These are phyloP conservation scores for Drosophila peninsularis DNA, from an alignment of 2,888 invertebrate genomes.

Conservation along the genomic window DNA sequence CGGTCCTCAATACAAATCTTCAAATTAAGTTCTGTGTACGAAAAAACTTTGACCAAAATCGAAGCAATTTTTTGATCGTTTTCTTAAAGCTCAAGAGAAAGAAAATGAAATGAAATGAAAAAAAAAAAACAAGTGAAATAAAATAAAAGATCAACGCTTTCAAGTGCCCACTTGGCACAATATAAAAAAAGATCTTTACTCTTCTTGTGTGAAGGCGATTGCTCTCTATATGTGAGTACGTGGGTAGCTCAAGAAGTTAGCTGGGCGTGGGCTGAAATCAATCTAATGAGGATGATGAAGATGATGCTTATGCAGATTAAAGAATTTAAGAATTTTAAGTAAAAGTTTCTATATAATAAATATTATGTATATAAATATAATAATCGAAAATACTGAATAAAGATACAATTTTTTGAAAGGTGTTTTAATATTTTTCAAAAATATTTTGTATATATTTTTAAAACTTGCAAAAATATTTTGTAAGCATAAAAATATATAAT, in stretches of 20 bases:
- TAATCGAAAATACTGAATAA: too few relatives aligned
- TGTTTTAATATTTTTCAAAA: too few relatives aligned
- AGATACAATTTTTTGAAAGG: too few relatives aligned
- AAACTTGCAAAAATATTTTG: too few relatives aligned
- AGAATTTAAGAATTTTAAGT: not conserved
- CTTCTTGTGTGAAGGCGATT: constrained; percentile 50
- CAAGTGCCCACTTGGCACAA: constrained; percentile 78
- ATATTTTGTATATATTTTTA: too few relatives aligned
- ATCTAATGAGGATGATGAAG: not conserved
- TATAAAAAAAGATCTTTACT: constrained; percentile 59
- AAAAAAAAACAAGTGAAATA: constrained; percentile 17
- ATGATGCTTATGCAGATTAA: not conserved
- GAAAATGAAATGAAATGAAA: constrained; percentile 54
- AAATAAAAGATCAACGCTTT: constrained; percentile 71
- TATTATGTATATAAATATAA: too few relatives aligned
- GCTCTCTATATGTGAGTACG: constrained; percentile 20
- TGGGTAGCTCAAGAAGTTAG: constrained; percentile 45
- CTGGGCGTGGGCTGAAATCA: constrained; percentile 8
- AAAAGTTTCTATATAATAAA: not conserved
- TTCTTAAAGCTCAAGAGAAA: too few relatives aligned
- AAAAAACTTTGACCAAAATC: constrained; percentile 72
- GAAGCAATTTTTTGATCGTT: constrained; percentile 66
- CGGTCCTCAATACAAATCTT: constrained; percentile 77
- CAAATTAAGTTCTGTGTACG: constrained; percentile 68
- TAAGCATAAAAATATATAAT: too few relatives aligned